phyloP scores from a whole-genome alignment of 2,113 vertebrate genomes.

The Aptenodytes patagonicus region DNA sequence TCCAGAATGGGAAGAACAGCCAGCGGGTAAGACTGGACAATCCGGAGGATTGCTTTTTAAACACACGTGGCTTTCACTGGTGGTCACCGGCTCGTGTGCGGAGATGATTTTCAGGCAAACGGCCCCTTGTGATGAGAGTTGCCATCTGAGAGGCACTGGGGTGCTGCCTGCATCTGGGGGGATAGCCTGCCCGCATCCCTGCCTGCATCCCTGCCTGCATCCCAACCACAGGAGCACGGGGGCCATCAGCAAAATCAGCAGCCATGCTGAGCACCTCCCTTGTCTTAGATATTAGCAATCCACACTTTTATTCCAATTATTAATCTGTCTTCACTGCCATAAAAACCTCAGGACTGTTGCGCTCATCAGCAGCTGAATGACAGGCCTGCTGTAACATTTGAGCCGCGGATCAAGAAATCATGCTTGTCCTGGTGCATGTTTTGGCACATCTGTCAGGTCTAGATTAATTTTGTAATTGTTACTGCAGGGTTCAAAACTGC shows the following conservation, averaged over 20 bases:
- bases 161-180: not conserved
- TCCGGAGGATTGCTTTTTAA: not conserved
- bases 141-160: not conserved
- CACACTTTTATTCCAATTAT: not conserved
- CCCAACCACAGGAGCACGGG: not conserved
- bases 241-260: not conserved
- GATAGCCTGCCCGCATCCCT: rapidly evolving
- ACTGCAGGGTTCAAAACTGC: not conserved
- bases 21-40: rapidly evolving
- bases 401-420: not conserved
- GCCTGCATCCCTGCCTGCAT: not conserved
- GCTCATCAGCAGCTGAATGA: not conserved
- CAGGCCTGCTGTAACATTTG: not conserved
- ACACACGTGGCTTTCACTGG: rapidly evolving
- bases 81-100: rapidly evolving
- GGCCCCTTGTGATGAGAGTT: rapidly evolving
- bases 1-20: not conserved
- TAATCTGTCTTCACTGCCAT: not conserved
- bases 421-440: not conserved
- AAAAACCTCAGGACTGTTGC: not conserved
- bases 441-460: not conserved
- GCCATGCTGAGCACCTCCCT: not conserved
- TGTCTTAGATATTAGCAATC: not conserved
- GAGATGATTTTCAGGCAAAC: not conserved
- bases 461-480: not conserved